These are phyloP conservation scores for Falco berigora DNA, from an alignment of 2,797 vertebrate genomes.

Conservation along the genomic window DNA sequence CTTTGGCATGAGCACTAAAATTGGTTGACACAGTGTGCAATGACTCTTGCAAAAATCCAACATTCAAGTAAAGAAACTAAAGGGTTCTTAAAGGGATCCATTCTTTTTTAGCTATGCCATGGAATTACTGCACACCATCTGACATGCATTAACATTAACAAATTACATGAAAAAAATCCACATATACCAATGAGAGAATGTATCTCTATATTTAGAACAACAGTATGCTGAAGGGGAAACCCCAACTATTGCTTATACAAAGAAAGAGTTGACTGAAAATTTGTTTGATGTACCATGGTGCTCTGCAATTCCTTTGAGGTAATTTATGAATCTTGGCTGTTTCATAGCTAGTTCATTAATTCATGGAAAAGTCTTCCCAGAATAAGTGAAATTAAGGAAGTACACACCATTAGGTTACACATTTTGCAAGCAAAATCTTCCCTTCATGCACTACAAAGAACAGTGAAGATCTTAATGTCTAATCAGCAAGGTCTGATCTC, in stretches of 20 bases:
- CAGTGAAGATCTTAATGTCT: neutral
- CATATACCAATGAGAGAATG: neutral
- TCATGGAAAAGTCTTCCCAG: neutral
- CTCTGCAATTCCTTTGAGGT: neutral
- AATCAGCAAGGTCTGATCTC: neutral
- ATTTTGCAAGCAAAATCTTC: neutral
- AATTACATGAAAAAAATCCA: neutral
- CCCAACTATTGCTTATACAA: neutral
- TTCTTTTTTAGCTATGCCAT: neutral
- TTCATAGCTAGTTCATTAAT: slow-evolving; percentile 1
- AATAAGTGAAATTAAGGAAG: neutral
- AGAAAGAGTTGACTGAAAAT: neutral
- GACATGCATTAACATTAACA: neutral
- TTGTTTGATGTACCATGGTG: neutral
- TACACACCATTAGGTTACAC: neutral
- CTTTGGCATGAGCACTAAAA: neutral
- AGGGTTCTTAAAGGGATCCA: neutral
- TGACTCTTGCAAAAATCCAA: neutral
- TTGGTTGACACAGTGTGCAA: neutral
- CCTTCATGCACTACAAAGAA: neutral
- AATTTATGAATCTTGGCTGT: neutral
- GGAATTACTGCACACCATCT: neutral
- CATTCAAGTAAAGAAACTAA: neutral
- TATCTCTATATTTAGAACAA: slow-evolving; percentile 14
- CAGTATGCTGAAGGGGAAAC: neutral